Evolutionary conservation across 2,888 invertebrate genomes (phyloP).

Genomic region (Tricholauxania praeusta): DNA sequence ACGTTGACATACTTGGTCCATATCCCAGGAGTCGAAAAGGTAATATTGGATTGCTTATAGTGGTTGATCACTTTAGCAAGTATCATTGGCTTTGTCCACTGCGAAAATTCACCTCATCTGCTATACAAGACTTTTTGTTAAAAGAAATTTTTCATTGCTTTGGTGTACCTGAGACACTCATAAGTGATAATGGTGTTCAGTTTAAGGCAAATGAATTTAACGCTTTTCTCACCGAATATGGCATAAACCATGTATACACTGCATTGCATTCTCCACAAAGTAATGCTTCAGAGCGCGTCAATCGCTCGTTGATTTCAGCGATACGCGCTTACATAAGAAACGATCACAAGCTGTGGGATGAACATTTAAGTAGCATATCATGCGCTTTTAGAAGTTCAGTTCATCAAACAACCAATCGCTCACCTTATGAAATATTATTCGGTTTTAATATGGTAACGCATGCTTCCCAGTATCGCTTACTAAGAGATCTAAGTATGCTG

Average conservation of each 20-base stretch:
- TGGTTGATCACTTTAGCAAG: constrained; percentile 37
- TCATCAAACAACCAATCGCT: constrained; percentile 28
- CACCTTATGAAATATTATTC: constrained; percentile 33
- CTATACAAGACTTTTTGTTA: constrained; percentile 26
- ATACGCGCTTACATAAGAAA: constrained; percentile 42
- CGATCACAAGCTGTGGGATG: constrained; percentile 38
- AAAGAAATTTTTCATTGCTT: constrained; percentile 48
- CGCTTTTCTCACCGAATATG: constrained; percentile 34
- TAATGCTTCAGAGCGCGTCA: constrained; percentile 57
- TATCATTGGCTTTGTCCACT: constrained; percentile 37
- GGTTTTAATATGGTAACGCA: constrained; percentile 36
- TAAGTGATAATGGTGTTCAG: constrained; percentile 52
- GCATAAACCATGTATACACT: constrained; percentile 41
- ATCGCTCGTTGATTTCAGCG: constrained; percentile 54
- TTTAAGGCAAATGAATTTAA: constrained; percentile 43
- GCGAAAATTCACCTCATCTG: constrained; percentile 14
- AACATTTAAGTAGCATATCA: constrained; percentile 21
- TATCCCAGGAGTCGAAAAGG: constrained; percentile 39
- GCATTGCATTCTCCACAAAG: constrained; percentile 56
- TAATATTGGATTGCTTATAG: constrained; percentile 31
- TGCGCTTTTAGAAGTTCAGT: constrained; percentile 32
- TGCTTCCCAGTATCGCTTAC: constrained; percentile 24
- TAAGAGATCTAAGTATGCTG: constrained; percentile 10
- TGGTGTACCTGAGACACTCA: constrained; percentile 48
- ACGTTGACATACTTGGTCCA: constrained; percentile 40